Evolutionary conservation across 1,140 invertebrate genomes (phyloP).

Genomic region (Papilio aristodemus): DNA sequence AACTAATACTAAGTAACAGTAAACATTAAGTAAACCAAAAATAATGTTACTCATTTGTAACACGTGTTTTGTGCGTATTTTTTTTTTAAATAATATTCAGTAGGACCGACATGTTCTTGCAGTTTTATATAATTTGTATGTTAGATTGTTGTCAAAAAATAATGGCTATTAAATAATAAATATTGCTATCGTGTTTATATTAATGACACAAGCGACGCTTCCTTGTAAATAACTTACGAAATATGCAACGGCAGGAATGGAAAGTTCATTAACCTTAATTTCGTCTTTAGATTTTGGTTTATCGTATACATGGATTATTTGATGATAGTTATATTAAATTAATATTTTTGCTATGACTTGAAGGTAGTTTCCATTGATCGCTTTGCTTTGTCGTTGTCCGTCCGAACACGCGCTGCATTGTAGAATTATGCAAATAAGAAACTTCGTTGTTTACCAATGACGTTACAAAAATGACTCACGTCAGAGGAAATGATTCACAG

Average conservation of each 20-base stretch:
- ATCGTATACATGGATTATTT: background rate
- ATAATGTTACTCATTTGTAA: too few relatives aligned
- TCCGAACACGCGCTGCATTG: constrained; percentile 2
- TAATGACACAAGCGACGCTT: too few relatives aligned
- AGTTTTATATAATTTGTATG: too few relatives aligned
- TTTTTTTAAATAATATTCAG: too few relatives aligned
- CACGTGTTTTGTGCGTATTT: too few relatives aligned
- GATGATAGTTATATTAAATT: background rate
- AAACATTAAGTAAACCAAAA: too few relatives aligned
- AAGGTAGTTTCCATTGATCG: background rate
- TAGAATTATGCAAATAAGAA: constrained; percentile 22
- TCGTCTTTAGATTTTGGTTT: background rate
- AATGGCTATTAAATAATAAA: background rate
- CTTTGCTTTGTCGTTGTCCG: background rate
- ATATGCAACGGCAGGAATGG: background rate
- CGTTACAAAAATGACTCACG: constrained; percentile 25
- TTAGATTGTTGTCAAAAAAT: background rate
- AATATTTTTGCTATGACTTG: background rate
- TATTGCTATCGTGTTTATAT: too few relatives aligned
- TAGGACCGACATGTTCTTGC: too few relatives aligned
- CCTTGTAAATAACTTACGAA: background rate
- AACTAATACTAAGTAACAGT: too few relatives aligned
- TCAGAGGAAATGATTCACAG: constrained; percentile 21
- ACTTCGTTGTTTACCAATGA: constrained; percentile 22
- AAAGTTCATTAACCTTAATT: background rate